phyloP scores from a whole-genome alignment of 2,797 vertebrate genomes.

The Nyctibius grandis region DNA sequence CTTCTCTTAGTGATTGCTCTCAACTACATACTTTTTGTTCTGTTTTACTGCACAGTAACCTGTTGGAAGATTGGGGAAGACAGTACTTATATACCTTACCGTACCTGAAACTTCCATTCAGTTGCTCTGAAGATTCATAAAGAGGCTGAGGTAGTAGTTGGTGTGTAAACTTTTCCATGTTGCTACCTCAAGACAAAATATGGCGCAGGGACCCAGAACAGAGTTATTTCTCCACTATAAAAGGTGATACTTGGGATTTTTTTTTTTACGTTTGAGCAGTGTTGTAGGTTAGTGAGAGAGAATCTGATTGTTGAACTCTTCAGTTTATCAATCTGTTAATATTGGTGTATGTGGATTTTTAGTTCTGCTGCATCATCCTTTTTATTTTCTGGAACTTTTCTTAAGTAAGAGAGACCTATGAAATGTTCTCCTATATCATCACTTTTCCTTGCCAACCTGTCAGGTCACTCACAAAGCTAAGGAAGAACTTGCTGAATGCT shows the following conservation, averaged over 20 bases:
- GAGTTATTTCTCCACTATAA: neutral
- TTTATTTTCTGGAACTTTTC: neutral
- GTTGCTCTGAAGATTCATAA: conserved; percentile 20
- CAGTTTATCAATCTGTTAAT: neutral
- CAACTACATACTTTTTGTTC: neutral
- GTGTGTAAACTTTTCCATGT: conserved; percentile 28
- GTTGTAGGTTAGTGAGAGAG: neutral
- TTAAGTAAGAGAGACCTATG: neutral
- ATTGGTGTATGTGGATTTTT: conserved; percentile 13
- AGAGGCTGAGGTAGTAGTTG: conserved; percentile 41
- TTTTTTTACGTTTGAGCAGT: neutral
- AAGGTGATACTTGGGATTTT: neutral
- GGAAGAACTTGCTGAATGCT: neutral
- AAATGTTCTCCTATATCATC: neutral
- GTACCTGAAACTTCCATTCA: conserved; percentile 11
- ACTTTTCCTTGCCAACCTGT: neutral
- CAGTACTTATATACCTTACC: neutral
- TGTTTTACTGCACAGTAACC: conserved; percentile 26
- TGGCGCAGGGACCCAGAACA: conserved; percentile 33
- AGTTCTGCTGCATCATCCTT: neutral
- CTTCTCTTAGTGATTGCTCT: conserved; percentile 34
- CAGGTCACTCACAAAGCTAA: neutral
- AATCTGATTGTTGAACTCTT: neutral
- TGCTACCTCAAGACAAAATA: conserved; percentile 48
- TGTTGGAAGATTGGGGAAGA: neutral